Evolutionary conservation across 1,140 invertebrate genomes (phyloP).

Genomic region (Anastrepha ludens): DNA sequence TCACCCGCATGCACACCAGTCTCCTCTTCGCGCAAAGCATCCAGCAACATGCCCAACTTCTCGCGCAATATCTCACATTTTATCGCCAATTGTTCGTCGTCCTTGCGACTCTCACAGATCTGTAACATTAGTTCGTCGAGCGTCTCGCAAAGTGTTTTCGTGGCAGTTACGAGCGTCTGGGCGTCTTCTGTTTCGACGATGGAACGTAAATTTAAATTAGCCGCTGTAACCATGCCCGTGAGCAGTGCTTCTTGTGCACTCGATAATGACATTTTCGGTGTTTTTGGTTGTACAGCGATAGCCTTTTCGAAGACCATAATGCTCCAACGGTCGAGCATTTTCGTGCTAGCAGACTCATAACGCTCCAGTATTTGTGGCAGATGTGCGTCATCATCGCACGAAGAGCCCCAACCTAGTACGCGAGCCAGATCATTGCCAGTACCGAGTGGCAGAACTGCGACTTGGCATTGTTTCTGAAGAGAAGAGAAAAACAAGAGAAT

Average conservation of each 20-base stretch:
- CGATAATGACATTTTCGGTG: constrained; percentile 77
- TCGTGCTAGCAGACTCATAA: constrained; percentile 95
- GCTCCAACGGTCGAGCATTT: constrained; percentile 97
- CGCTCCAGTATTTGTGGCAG: constrained; percentile 92
- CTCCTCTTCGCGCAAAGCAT: constrained; percentile 83
- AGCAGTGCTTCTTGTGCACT: constrained; percentile 76
- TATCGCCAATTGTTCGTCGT: constrained; percentile 79
- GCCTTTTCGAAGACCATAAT: constrained; percentile 92
- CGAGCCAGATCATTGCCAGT: constrained; percentile 96
- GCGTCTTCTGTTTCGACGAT: constrained; percentile 91
- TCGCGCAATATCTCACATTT: constrained; percentile 86
- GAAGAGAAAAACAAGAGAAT: not conserved
- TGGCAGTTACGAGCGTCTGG: constrained; percentile 83
- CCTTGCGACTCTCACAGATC: constrained; percentile 77
- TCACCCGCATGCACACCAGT: constrained; percentile 68
- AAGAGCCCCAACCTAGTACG: constrained; percentile 96
- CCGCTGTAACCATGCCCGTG: constrained; percentile 85
- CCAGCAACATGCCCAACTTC: constrained; percentile 85
- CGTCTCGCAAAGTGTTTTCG: constrained; percentile 88
- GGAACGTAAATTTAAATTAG: constrained; percentile 88
- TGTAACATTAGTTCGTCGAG: constrained; percentile 85
- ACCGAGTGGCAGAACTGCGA: constrained; percentile 93
- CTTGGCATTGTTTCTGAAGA: constrained; percentile 90
- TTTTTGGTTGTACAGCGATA: constrained; percentile 77
- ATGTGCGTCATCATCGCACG: constrained; percentile 96